These are phyloP conservation scores for Stegodyphus dumicola DNA, from an alignment of 1,140 invertebrate genomes.

Conservation along the genomic window DNA sequence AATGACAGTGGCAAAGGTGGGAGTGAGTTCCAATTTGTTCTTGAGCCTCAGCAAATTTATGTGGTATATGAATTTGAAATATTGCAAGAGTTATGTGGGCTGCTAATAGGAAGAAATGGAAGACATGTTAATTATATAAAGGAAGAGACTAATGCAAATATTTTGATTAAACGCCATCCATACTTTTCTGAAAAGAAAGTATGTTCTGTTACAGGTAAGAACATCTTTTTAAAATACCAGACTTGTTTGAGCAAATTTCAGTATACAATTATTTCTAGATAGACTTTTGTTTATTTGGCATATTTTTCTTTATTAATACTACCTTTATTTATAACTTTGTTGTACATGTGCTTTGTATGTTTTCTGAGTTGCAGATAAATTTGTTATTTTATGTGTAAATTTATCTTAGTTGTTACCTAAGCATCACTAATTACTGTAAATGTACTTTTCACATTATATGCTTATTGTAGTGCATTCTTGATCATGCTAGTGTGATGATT, in stretches of 20 bases:
- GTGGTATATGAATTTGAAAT: constrained; percentile 81
- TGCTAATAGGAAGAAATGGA: constrained; percentile 86
- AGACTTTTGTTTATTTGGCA: too few species aligned
- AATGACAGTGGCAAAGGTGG: constrained; percentile 82
- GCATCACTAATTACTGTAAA: too few species aligned
- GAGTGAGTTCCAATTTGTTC: constrained; percentile 74
- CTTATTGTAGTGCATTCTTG: too few species aligned
- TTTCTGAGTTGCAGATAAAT: too few species aligned
- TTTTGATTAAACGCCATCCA: constrained; percentile 82
- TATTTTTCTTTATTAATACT: too few species aligned
- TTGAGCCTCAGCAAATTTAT: not conserved
- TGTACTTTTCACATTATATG: too few species aligned
- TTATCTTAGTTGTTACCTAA: too few species aligned
- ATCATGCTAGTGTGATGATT: too few species aligned
- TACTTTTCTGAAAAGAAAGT: constrained; percentile 78
- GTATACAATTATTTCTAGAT: too few species aligned
- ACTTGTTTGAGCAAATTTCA: not conserved
- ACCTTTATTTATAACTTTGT: too few species aligned
- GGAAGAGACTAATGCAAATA: constrained; percentile 78
- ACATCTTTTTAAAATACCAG: not conserved
- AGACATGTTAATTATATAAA: constrained; percentile 84
- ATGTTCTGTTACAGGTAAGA: constrained; percentile 82
- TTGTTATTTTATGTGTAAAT: too few species aligned
- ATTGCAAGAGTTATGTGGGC: constrained; percentile 79
- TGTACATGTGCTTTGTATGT: too few species aligned